Percentiles rank a stretch among this genome's conserved stretches.
Conservation (phyloP, 2,888 invertebrate species). For the Urechis unicinctus region DNA sequence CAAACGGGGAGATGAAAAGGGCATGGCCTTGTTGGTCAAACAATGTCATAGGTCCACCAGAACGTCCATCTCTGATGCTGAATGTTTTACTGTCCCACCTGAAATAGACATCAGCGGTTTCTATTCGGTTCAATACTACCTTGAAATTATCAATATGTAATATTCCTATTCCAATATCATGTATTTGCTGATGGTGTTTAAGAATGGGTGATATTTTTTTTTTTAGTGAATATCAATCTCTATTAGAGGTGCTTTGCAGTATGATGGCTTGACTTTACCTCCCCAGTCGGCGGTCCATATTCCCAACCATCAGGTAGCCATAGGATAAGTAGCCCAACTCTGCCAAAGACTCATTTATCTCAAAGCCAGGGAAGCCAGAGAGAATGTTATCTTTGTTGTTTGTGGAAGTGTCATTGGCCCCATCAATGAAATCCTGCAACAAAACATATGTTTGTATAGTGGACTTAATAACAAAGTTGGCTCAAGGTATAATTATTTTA, state of each 20-base stretch:
- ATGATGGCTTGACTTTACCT: neutral
- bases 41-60: conserved; percentile 3
- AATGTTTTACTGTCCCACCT: neutral
- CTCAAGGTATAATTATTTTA: no score
- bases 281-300: neutral
- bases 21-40: conserved; percentile 1
- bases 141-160: no score
- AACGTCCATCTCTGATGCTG: neutral
- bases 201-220: neutral
- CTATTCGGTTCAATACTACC: neutral
- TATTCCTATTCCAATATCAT: no score
- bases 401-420: neutral
- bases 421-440: neutral
- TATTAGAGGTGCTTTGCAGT: neutral
- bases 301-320: neutral
- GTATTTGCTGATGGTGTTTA: no score
- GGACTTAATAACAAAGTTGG: no score
- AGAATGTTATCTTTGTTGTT: neutral
- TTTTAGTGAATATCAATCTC: neutral
- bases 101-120: neutral
- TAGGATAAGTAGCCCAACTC: conserved; percentile 1
- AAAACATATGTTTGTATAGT: no score
- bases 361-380: neutral
- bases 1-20: conserved; percentile 5
- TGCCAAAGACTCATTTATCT: neutral